Base-by-base conservation (phyloP, 1,140 invertebrate genomes). In the Dendroctonus valens region DNA sequence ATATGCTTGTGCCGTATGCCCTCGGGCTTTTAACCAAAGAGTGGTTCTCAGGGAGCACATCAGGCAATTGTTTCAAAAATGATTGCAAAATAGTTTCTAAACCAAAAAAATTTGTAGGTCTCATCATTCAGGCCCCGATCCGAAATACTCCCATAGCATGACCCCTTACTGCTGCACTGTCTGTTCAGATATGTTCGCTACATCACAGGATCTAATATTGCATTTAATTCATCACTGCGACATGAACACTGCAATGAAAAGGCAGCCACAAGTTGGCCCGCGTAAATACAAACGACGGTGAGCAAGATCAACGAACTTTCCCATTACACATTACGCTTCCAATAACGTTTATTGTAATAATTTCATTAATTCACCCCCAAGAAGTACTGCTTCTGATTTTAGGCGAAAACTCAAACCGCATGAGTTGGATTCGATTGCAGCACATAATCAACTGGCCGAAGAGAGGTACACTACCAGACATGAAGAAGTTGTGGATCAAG, bases 1-100 rank as follows among this genome's bases (percentile, higher is more conserved):
- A 11, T 98, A 96, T 79, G 91, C 89, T 41, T 99, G 97, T 77
- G 89, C 93, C n/a, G 89, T 96, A 48, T 99, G 97, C 79, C 90
- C 89, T 8, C 85, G 90, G 53, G 90, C 90, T 37, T 92, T 92
- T 73, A 92, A 92, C 82, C 91, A 92, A 76, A 85, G 91, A 72
- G 90, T 93, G 3, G 91, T 92, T 39, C 77, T 93, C 12, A 81
- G 90, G 14, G 91, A 92, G 74, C 91, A 92, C 72, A 90, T 93
- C 14, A 83, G 90, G 63, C 59, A 58, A 6, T 44, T 59, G 11
- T 12, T 15, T 61, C n/a, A 2, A 59, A 41, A n/a, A 6, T 11
- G 9, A 11, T 55, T 55, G 11, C 15, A 7, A 48, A 48, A 48
- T 48, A 48, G 5, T 12, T 48, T 5, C 26, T 26, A 51, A 51